Evolutionary conservation across 2,797 vertebrate species (phyloP), one percentile per base, ranked within the genome.

Genomic region (Oryzias sinensis): DNA sequence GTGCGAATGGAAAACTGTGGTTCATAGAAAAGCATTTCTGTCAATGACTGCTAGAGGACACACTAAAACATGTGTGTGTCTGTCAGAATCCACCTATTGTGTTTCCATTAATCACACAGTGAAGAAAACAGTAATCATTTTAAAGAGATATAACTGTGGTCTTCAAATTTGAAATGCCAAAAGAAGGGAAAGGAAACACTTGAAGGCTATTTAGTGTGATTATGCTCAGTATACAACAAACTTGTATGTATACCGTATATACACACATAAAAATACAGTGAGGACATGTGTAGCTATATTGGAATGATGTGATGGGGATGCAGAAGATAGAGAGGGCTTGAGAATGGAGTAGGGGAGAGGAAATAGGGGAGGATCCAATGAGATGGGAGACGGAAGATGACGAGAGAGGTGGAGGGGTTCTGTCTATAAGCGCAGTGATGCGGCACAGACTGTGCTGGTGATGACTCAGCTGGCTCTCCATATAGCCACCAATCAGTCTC

Each of bases 401-500:
- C 13, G 22, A 17, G 45, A 20, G 77, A 86, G 81, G 86, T 84
- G 72, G 85, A 84, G 83, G 77, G 76, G 75, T 86, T 90, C 85
- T 87, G 90, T 85, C 89, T 90, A 86, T 88, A 89, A 89, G 88
- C 87, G 89, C 89, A 91, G 84, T 87, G 88, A 90, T 91, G 89
- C 90, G 81, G 90, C 83, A 91, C 90, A 89, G 80, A 88, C 84
- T 91, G 90, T 91, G 73, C 89, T 84, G 87, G 83, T 89, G 88
- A 90, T 92, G 91, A 92, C 84, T 92, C 91, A 92, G 90, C 88
- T 86, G 83, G 77, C 86, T 89, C 89, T 86, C 77, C 88, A 89
- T 91, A 91, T 90, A 91, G 88, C 87, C 84, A 88, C 89, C 88
- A 89, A 84, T 91, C 87, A 82, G 77, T 85, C 81, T 80, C 73